These are phyloP conservation scores for Aphrophora alni DNA, from an alignment of 2,888 invertebrate species.

Conservation along the genomic window DNA sequence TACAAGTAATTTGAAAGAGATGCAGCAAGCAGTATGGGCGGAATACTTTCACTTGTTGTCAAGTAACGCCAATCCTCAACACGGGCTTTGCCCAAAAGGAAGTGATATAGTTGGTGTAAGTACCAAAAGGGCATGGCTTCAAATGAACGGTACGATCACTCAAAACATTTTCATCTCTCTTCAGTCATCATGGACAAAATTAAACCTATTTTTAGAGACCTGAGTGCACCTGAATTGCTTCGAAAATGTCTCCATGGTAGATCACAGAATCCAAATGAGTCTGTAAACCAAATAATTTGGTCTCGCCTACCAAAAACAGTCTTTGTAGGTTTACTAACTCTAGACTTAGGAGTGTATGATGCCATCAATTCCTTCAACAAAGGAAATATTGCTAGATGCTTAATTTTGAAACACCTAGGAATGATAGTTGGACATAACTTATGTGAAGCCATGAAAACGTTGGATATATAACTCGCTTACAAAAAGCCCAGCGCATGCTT, in stretches of 20 bases:
- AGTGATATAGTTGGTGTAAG: constrained; percentile 50
- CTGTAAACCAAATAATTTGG: constrained; percentile 1
- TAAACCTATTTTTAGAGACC: constrained; percentile 13
- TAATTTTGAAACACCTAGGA: not conserved
- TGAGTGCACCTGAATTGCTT: not conserved
- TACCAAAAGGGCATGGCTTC: constrained; percentile 40
- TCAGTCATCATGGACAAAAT: not conserved
- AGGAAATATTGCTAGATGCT: constrained; percentile 2
- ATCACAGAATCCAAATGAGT: constrained; percentile 15
- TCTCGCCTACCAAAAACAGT: not conserved
- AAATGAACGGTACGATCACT: constrained; percentile 6
- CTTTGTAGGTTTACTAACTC: not conserved
- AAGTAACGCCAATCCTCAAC: constrained; percentile 47
- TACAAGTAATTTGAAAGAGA: constrained; percentile 43
- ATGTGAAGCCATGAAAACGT: not conserved
- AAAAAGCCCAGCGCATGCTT: not conserved
- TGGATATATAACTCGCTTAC: not conserved
- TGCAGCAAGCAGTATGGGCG: constrained; percentile 51
- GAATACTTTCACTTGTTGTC: constrained; percentile 48
- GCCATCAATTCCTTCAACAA: constrained; percentile 9
- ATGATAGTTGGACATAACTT: not conserved
- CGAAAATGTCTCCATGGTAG: not conserved
- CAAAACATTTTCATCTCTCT: constrained; percentile 6
- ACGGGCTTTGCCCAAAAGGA: constrained; percentile 43
- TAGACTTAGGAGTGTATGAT: not conserved